Conservation (phyloP, 2,797 vertebrate species). For the Acrossocheilus fasciatus region DNA sequence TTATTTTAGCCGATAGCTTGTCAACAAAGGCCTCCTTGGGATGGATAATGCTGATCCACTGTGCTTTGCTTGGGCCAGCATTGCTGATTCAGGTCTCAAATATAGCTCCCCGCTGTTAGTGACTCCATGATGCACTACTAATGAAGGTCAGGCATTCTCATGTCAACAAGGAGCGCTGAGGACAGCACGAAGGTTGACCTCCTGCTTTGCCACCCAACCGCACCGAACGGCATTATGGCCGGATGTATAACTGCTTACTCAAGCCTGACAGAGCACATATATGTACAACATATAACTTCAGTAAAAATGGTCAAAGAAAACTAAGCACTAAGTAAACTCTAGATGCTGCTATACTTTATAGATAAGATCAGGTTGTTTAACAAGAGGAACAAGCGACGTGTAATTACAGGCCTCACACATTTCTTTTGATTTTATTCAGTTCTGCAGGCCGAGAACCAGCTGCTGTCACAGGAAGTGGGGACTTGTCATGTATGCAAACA, state of each 20-base stretch:
- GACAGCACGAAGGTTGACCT: constrained; percentile 39
- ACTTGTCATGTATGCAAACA: background rate
- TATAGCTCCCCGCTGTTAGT: constrained; percentile 42
- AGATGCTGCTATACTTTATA: background rate
- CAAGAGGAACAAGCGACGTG: background rate
- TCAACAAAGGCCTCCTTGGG: constrained; percentile 50
- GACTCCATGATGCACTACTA: constrained; percentile 41
- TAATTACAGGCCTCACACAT: constrained; percentile 20
- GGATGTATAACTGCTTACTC: background rate
- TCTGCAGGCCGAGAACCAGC: constrained; percentile 1
- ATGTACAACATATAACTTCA: background rate
- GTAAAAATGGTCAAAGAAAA: background rate
- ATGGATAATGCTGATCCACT: constrained; percentile 52
- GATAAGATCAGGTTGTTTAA: constrained; percentile 12
- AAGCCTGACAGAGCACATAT: background rate
- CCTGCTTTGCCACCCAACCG: constrained; percentile 7
- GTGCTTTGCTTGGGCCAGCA: constrained; percentile 34
- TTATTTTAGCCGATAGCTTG: constrained; percentile 53
- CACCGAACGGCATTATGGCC: background rate
- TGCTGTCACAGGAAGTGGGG: constrained; percentile 21
- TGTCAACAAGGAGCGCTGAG: constrained; percentile 39
- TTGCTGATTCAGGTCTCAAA: constrained; percentile 55
- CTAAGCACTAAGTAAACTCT: background rate
- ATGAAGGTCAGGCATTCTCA: constrained; percentile 45
- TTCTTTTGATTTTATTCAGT: constrained; percentile 27